Evolutionary conservation across 2,888 invertebrate species (phyloP).

Genomic region (Tubulanus polymorphus): DNA sequence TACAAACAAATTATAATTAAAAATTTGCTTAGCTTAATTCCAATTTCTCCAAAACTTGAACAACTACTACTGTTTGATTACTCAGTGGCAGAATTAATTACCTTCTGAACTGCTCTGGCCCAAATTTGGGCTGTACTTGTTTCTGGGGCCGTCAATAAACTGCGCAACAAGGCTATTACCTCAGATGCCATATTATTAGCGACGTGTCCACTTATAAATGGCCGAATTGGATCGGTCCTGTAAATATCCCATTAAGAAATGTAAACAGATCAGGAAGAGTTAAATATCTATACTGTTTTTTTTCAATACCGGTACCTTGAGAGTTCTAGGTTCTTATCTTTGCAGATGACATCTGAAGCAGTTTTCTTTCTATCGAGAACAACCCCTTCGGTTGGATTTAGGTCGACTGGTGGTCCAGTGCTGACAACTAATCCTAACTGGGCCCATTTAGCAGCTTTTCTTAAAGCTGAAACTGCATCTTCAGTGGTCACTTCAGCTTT

Average conservation of each 20-base stretch:
- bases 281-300: no score
- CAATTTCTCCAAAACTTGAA: background rate
- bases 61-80: background rate
- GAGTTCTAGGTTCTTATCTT: constrained; percentile 50
- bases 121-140: constrained; percentile 45
- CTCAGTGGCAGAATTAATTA: constrained; percentile 13
- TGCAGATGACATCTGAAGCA: constrained; percentile 44
- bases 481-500: constrained; percentile 50
- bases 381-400: constrained; percentile 25
- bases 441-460: constrained; percentile 51
- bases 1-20: constrained; percentile 15
- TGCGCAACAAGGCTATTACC: constrained; percentile 50
- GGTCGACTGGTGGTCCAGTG: constrained; percentile 45
- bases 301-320: constrained; percentile 31
- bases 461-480: constrained; percentile 45
- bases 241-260: background rate
- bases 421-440: constrained; percentile 52
- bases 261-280: no score
- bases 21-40: background rate
- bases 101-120: constrained; percentile 47
- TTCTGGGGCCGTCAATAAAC: constrained; percentile 42
- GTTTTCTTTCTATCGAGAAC: constrained; percentile 45
- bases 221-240: constrained; percentile 50
- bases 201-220: constrained; percentile 53
- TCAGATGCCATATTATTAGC: constrained; percentile 54